Conservation (phyloP, 2,888 invertebrate genomes). For the Eurytoma adleriae region DNA sequence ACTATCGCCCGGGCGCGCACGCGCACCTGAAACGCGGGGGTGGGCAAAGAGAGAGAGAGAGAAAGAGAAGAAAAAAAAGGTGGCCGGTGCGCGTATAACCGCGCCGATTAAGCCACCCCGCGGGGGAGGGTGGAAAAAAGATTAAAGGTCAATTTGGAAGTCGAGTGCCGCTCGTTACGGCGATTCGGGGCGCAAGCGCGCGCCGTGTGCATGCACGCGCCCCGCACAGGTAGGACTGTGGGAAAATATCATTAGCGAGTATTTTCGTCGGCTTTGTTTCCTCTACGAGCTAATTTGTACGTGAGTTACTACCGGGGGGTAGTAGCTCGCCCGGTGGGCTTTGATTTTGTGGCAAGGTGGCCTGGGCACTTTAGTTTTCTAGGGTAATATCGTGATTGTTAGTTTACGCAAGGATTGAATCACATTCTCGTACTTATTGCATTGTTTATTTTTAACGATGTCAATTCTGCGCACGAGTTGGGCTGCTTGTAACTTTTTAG, state of each 20-base stretch:
- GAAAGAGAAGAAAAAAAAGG: not conserved
- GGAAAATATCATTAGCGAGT: constrained; percentile 1
- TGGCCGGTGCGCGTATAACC: constrained; percentile 3
- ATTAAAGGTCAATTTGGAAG: constrained; percentile 58
- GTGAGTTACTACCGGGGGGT: not conserved
- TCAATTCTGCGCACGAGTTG: no score
- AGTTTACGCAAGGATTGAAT: not conserved
- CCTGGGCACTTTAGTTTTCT: not conserved
- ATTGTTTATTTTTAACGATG: no score
- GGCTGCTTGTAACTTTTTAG: no score
- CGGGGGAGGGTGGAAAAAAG: constrained; percentile 14
- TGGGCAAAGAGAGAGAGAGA: no score
- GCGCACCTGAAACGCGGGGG: not conserved
- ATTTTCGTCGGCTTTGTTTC: not conserved
- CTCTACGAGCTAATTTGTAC: not conserved
- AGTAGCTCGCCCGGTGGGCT: no score
- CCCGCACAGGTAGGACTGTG: not conserved
- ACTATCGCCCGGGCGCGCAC: constrained; percentile 18
- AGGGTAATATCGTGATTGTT: not conserved
- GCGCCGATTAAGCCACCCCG: constrained; percentile 39
- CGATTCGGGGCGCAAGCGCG: not conserved
- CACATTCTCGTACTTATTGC: no score
- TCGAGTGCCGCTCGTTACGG: constrained; percentile 11
- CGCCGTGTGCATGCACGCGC: not conserved
- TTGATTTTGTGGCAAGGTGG: no score